Base-by-base conservation (phyloP, 2,797 vertebrate species). In the Labeo calbasu region DNA sequence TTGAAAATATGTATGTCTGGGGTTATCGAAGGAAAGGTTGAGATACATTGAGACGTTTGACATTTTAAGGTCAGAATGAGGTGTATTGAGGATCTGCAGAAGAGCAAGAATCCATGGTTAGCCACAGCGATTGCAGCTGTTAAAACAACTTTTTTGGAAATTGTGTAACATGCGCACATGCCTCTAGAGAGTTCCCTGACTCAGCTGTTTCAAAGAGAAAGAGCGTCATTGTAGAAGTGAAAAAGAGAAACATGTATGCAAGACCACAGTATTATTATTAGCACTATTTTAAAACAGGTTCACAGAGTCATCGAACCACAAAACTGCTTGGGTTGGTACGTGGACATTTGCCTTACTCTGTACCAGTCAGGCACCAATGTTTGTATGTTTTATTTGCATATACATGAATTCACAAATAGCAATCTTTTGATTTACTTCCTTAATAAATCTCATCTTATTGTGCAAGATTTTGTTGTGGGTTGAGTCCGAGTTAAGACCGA, bases 141-240 rank as follows among this genome's bases (percentile, higher is more conserved):
- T 88, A 92, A 94, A 95, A 93, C 91, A 93, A 76, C 50, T 81
- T 65, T 91, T 89, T 84, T 88, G 88, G 53, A 79, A 59, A 85
- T 89, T 85, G 40, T 85, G 84, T 89, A 90, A 81, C 84, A 86
- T 79, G 70, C 72, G n/a, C 71, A 86, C 36, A 72, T 21, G 79
- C 55, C 78, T 48, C 83, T 3, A 23, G 25, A 81, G n/a, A 69
- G 48, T 48, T 10, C 36, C 66, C 61, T 71, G 65, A 86, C 63
- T 86, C 66, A 78, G 82, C 79, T 65, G 7, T 81, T 84, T 79
- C 23, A 51, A 13, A 84, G 70, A 84, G 84, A 85, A 81, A 53
- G 70, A 59, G n/a, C 36, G 3, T 51, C 32, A 77, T 83, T 86
- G 77, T 86, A 70, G 50, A 79, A 63, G 79, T 51, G 57, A 70